Base-by-base conservation (phyloP, 2,888 invertebrate genomes). In the Boloria euphrosyne region DNA sequence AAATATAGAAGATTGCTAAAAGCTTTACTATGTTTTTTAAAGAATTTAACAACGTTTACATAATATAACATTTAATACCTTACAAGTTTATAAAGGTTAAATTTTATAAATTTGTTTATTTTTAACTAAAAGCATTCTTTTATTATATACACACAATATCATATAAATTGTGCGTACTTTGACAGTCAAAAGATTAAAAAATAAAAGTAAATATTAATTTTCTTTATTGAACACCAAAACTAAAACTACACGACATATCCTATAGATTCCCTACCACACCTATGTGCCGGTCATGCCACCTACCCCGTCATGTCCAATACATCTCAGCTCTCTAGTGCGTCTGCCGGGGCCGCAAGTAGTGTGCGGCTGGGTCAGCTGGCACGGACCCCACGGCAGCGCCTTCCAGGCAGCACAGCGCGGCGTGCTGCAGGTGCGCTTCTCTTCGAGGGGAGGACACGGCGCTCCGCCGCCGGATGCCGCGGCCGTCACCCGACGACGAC, bases 321-420 rank as follows among this genome's bases (percentile, higher is more conserved):
- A 95, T 68, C 93, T 79, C 14, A 94, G 85, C 54, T 93, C 93
- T 49, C 94, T 84, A 53, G 86, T 93, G 38, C 94, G 84, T 62
- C 90, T 89, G 5, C 95, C 95, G 0, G 93, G 93, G 0, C 95
- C 95, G 75, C 95, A 95, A 3, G 84, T 83, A 0, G 88, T 81
- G 62, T 92, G 83, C 0, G 89, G 83, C 70, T 86, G 86, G 70
- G 75, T 83, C 38, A 92, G 82, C 31, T 89, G 91, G 72, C 93
- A 93, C 0, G 90, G 87, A 10, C 92, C 92, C 93, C 93, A 94
- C 0, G 90, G 87, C n/a, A 90, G 82, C 0, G 91, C 85, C 63
- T 80, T 85, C 93, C 93, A 93, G 0, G 89, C 82, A 3, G 92
- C 92, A 64, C 94, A 94, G 4, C 92, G 89, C 0, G 93, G 93